These are phyloP conservation scores for Eurois occulta DNA, from an alignment of 2,888 invertebrate species.

Conservation along the genomic window DNA sequence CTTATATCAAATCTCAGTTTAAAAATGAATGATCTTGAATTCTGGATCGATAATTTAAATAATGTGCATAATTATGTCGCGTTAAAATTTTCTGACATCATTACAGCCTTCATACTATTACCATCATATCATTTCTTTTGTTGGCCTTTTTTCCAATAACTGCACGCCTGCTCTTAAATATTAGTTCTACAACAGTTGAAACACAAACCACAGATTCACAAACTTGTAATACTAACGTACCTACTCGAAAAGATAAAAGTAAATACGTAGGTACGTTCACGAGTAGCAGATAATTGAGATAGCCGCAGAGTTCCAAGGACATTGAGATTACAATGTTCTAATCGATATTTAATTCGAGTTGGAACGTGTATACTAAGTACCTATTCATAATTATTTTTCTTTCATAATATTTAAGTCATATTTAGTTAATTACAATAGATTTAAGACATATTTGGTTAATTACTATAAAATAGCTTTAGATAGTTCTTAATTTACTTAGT, in stretches of 20 bases:
- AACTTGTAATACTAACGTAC: conserved; percentile 20
- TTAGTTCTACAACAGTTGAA: conserved; percentile 40
- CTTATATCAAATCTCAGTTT: conserved; percentile 23
- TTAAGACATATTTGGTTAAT: conserved; percentile 60
- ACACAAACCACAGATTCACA: conserved; percentile 19
- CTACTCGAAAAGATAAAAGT: conserved; percentile 48
- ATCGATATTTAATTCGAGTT: conserved; percentile 52
- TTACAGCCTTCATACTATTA: conserved; percentile 33
- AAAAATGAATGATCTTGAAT: conserved; percentile 19
- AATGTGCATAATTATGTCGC: conserved; percentile 55
- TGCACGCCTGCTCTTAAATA: conserved; percentile 65
- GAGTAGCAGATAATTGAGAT: conserved; percentile 58
- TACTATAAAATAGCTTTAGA: conserved; percentile 56
- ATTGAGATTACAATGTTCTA: conserved; percentile 42
- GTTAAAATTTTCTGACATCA: conserved; percentile 21
- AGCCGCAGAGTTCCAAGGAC: conserved; percentile 59
- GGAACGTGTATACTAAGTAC: conserved; percentile 53
- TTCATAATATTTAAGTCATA: conserved; percentile 40
- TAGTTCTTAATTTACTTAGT: conserved; percentile 61
- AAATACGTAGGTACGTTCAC: conserved; percentile 22
- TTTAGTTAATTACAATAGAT: conserved; percentile 62
- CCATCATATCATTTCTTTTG: conserved; percentile 52
- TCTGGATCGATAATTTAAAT: conserved; percentile 38
- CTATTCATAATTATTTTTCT: conserved; percentile 42
- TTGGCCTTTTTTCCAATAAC: conserved; percentile 44